Evolutionary conservation across 2,797 vertebrate species (phyloP).

Genomic region (Lophius americanus): DNA sequence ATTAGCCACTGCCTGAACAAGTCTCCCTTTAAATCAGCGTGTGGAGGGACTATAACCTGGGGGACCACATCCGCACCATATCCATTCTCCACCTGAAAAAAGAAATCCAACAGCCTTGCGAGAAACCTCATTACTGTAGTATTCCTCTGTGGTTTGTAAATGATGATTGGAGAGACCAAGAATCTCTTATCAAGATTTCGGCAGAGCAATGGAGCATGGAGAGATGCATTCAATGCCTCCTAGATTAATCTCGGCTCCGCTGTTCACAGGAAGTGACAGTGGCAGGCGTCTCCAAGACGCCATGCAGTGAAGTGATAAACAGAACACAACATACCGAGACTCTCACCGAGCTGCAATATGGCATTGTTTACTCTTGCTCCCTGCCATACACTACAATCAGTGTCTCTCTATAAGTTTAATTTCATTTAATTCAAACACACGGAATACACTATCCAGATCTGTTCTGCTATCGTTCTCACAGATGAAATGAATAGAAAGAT

Average conservation of each 20-base stretch:
- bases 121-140: constrained; percentile 75
- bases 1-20: constrained; percentile 67
- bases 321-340: constrained; percentile 44
- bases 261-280: constrained; percentile 60
- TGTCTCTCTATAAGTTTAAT: constrained; percentile 63
- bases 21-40: constrained; percentile 72
- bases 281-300: constrained; percentile 32
- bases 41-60: constrained; percentile 59
- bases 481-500: constrained; percentile 40
- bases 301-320: constrained; percentile 53
- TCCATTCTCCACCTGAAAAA: constrained; percentile 72
- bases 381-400: constrained; percentile 69
- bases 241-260: constrained; percentile 71
- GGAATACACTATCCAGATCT: constrained; percentile 33
- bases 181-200: constrained; percentile 74
- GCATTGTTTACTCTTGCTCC: constrained; percentile 76
- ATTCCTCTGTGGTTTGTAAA: constrained; percentile 74
- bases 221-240: constrained; percentile 49
- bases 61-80: constrained; percentile 59
- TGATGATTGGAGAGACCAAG: constrained; percentile 68
- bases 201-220: constrained; percentile 48
- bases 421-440: constrained; percentile 64
- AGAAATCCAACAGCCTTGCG: constrained; percentile 67
- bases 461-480: constrained; percentile 20
- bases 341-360: constrained; percentile 70